phyloP scores from a whole-genome alignment of 2,797 vertebrate genomes.

The Premnoplex brunnescens region DNA sequence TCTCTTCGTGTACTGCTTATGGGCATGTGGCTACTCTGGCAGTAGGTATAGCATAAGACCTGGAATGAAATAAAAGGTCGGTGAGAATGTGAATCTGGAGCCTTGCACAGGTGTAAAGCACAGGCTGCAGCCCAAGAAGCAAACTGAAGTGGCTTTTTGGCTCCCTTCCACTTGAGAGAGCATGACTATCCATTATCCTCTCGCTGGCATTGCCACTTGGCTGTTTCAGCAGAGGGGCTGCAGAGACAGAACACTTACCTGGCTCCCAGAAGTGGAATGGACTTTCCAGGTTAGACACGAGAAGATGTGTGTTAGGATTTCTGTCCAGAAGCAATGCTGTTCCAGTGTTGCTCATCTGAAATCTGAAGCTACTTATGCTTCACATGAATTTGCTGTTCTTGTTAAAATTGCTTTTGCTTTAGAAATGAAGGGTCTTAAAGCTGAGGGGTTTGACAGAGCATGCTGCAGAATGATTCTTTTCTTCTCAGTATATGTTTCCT shows the following conservation, averaged over 20 bases:
- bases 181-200: background rate
- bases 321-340: background rate
- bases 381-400: background rate
- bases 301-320: background rate
- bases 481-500: conserved; percentile 38
- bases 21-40: background rate
- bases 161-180: background rate
- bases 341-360: background rate
- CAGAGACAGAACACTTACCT: background rate
- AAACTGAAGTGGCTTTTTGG: conserved; percentile 25
- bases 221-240: conserved; percentile 3
- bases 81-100: background rate
- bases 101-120: background rate
- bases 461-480: conserved; percentile 2
- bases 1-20: background rate
- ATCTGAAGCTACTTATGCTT: background rate
- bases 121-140: background rate
- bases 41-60: background rate
- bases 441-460: conserved; percentile 11
- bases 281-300: background rate
- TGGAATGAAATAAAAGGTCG: background rate
- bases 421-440: conserved; percentile 15
- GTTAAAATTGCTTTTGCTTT: conserved; percentile 41
- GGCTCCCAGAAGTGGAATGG: background rate
- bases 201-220: background rate